phyloP scores from a whole-genome alignment of 2,113 vertebrate genomes.

The Telmatochromis sp. region DNA sequence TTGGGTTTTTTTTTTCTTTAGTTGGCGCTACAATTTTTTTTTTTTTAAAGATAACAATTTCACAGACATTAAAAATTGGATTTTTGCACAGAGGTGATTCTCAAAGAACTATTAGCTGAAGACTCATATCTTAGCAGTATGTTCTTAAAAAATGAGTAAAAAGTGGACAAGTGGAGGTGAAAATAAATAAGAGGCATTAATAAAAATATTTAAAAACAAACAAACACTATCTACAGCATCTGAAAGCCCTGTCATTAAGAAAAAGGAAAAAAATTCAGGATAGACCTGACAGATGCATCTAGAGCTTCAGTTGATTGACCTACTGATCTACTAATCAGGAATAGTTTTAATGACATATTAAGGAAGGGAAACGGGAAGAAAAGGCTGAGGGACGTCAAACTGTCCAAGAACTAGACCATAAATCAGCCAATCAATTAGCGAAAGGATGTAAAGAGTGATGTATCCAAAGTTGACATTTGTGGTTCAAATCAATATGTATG shows the following conservation, averaged over 20 bases:
- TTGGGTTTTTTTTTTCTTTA: fast-evolving
- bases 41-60: neutral
- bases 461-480: neutral
- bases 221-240: neutral
- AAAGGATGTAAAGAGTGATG: neutral
- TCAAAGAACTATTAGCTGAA: neutral
- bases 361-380: neutral
- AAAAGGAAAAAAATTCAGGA: neutral
- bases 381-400: neutral
- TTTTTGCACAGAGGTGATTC: neutral
- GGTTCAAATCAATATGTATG: neutral
- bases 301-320: neutral
- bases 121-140: neutral
- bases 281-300: neutral
- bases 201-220: neutral
- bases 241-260: neutral
- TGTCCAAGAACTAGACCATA: neutral
- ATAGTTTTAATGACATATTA: neutral
- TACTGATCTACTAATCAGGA: neutral
- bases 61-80: neutral
- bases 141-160: neutral
- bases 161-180: neutral
- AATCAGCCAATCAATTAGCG: neutral
- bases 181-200: neutral
- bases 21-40: fast-evolving